phyloP scores from a whole-genome alignment of 1,140 invertebrate genomes.

The Cyrtorhinus lividipennis region DNA sequence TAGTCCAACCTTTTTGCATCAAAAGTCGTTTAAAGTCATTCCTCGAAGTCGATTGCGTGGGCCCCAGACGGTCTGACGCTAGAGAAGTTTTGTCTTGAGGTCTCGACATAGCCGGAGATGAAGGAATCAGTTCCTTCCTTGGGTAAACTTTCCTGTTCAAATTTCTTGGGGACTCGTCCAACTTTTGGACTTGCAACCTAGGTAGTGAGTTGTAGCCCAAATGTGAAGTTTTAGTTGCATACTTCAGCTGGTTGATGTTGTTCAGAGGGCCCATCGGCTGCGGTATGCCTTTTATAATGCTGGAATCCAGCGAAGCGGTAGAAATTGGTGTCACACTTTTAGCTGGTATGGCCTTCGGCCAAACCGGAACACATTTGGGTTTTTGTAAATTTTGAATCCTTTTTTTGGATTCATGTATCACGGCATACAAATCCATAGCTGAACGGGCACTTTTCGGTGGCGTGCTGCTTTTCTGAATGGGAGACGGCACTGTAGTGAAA shows the following conservation, averaged over 20 bases:
- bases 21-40: slow-evolving; percentile 66
- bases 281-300: slow-evolving; percentile 8
- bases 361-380: slow-evolving; percentile 11
- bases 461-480: slow-evolving; percentile 29
- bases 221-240: neutral
- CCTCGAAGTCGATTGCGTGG: slow-evolving; percentile 26
- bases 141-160: slow-evolving; percentile 16
- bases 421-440: slow-evolving; percentile 58
- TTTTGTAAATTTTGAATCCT: slow-evolving; percentile 43
- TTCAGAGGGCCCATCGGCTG: slow-evolving; percentile 18
- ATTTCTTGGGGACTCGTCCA: slow-evolving; percentile 20
- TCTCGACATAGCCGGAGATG: neutral
- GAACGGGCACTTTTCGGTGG: slow-evolving; percentile 44
- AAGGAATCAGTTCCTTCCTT: neutral
- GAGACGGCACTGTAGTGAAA: slow-evolving; percentile 22
- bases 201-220: slow-evolving; percentile 15
- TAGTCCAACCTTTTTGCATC: slow-evolving; percentile 34
- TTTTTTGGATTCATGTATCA: slow-evolving; percentile 62
- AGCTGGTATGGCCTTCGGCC: slow-evolving; percentile 23
- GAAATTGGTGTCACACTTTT: neutral
- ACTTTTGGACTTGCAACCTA: slow-evolving; percentile 16
- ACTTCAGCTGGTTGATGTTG: slow-evolving; percentile 11
- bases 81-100: slow-evolving; percentile 12
- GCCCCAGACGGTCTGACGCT: slow-evolving; percentile 18
- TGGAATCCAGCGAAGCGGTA: neutral